Conservation (phyloP, 2,113 vertebrate species). For the Caranx ignobilis region DNA sequence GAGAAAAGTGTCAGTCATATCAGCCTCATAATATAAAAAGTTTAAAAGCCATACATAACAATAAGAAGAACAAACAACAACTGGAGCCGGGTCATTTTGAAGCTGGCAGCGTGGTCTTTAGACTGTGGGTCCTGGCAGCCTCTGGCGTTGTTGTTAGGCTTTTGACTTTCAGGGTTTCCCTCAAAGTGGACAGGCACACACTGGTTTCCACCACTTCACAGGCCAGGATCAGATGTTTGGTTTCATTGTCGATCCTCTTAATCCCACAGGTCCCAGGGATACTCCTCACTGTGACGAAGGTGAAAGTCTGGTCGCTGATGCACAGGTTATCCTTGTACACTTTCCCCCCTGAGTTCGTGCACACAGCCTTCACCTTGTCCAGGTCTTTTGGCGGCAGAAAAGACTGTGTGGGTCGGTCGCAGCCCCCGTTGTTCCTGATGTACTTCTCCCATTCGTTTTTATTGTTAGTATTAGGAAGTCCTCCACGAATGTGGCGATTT, state of each 20-base stretch:
- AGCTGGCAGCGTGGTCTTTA: neutral
- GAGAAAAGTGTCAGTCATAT: neutral
- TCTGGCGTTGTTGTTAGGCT: constrained; percentile 70
- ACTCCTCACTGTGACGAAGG: constrained; percentile 80
- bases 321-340: constrained; percentile 76
- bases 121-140: constrained; percentile 61
- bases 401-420: constrained; percentile 83
- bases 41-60: constrained; percentile 12
- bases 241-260: constrained; percentile 62
- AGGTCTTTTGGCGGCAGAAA: constrained; percentile 73
- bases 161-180: constrained; percentile 59
- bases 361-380: constrained; percentile 75
- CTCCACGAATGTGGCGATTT: constrained; percentile 72
- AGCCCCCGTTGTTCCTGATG: constrained; percentile 66
- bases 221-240: constrained; percentile 83
- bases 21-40: neutral
- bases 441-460: constrained; percentile 71
- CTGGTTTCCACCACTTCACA: constrained; percentile 75
- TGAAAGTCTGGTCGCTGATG: constrained; percentile 80
- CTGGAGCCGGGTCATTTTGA: constrained; percentile 34
- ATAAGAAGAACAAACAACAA: constrained; percentile 18
- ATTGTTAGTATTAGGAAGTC: constrained; percentile 51
- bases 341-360: constrained; percentile 72
- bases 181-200: constrained; percentile 85
- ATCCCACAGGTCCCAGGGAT: constrained; percentile 68